Conservation (phyloP, 1,140 invertebrate genomes). For the Dolichoris vasculosae region DNA sequence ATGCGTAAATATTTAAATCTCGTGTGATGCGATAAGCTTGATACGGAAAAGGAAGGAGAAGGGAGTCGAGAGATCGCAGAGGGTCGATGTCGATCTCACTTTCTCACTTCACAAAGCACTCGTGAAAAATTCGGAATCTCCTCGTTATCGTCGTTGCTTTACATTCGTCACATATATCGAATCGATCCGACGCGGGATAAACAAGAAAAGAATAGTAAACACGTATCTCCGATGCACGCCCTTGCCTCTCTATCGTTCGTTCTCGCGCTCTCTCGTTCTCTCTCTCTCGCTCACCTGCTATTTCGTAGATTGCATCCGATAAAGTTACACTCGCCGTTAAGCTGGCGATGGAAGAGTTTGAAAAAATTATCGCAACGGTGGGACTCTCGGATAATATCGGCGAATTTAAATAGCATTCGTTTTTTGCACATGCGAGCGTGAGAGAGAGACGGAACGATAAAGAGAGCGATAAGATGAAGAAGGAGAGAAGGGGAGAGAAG, state of each 20-base stretch:
- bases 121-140: background rate
- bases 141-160: background rate
- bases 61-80: background rate
- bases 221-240: background rate
- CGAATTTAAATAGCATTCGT: background rate
- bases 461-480: background rate
- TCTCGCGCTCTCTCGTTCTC: background rate
- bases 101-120: background rate
- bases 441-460: background rate
- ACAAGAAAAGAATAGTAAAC: conserved; percentile 16
- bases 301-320: no score
- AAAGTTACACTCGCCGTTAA: no score
- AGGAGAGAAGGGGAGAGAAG: background rate
- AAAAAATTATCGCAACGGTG: no score
- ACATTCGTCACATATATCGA: background rate
- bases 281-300: conserved; percentile 2
- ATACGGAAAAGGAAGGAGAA: background rate
- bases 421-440: background rate
- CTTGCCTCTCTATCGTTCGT: background rate
- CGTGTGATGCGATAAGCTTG: background rate
- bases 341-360: background rate
- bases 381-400: background rate
- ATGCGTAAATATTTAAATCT: background rate
- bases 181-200: background rate
- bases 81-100: background rate